Base-by-base conservation (phyloP, 2,888 invertebrate genomes). In the Clitarchus hookeri region DNA sequence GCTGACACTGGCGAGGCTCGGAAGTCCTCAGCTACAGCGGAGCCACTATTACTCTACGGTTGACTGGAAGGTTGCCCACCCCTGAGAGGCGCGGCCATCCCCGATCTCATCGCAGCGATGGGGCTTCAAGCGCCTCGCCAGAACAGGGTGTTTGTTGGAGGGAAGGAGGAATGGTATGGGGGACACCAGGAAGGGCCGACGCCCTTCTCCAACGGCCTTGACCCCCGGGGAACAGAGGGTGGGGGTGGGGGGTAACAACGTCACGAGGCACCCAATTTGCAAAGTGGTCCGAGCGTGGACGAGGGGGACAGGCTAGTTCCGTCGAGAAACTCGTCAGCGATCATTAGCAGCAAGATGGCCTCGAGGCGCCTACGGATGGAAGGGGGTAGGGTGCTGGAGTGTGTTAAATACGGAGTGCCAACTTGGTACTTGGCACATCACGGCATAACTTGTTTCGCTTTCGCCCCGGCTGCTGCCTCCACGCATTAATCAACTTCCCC, bases 311-410 rank as follows among this genome's bases (percentile, higher is more conserved):
- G 65, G 19, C 13, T 11, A 65, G 65, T 16, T 16, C 19, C 19
- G 65, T n/a, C 19, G 65, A 23, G 65, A 65, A 65, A 65, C 65
- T 65, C 65, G 65, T 65, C 65, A 65, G n/a, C 65, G 65, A 65
- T 65, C 65, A 65, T 65, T 65, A 65, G 65, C 65, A 65, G 65
- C 65, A 23, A 65, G 65, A 65, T n/a, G 65, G 65, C 65, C 65
- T 19, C 23, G 65, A 23, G n/a, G 23, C 8, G 65, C 65, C 65
- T 9, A 4, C n/a, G 3, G 65, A 3, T 19, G 65, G 65, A n/a
- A 19, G 19, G 65, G 65, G 65, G 65, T 65, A 65, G 3, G n/a
- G 8, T 16, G n/a, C 36, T 36, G n/a, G 65, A 19, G 65, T 8
- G n/a, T 23, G 65, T 11, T 65, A 65, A 65, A 65, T 65, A 65